Evolutionary conservation across 2,888 invertebrate species (phyloP), one percentile per base, ranked within the genome.

Genomic region (Pseudolycoriella hygida): DNA sequence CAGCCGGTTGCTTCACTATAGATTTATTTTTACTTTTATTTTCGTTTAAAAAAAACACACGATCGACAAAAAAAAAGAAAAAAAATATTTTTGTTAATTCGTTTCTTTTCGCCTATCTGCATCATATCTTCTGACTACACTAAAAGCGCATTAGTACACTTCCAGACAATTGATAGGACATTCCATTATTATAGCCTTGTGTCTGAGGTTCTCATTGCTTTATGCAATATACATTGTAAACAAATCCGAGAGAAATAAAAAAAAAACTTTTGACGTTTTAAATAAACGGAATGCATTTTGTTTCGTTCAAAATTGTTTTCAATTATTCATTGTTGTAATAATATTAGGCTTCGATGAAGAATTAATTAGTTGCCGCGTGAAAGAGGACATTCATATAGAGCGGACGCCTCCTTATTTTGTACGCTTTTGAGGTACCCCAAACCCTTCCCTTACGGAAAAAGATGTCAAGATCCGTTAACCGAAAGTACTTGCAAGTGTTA

Each of bases 71-170:
- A 10, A 17, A 40, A 18, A n/a, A 17, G n/a, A 40, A 40, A 17
- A 11, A 18, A 18, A 18, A 18, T 11, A 11, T 40, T 40, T 40
- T 18, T 19, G 12, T 18, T 39, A 19, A 38, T 25, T 25, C 11
- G 37, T 39, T 30, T 14, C 39, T 25, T 32, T 41, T 41, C 34
- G 34, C 46, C 42, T 49, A 49, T 49, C 49, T 46, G 55, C 57
- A 57, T 62, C 57, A 59, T 61, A 64, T 64, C 64, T 60, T 57
- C 57, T 57, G 56, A 57, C 57, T 60, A 64, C 63, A 64, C 61
- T 64, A 62, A 64, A 64, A 64, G 64, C 64, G 64, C 64, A 64
- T 64, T 64, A 64, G 62, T 60, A 60, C 55, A 55, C 55, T 54
- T 56, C 53, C 44, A 44, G 44, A 44, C 44, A 44, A 44, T 44